phyloP scores from a whole-genome alignment of 2,888 invertebrate genomes.

The Caenorhabditis afra region DNA sequence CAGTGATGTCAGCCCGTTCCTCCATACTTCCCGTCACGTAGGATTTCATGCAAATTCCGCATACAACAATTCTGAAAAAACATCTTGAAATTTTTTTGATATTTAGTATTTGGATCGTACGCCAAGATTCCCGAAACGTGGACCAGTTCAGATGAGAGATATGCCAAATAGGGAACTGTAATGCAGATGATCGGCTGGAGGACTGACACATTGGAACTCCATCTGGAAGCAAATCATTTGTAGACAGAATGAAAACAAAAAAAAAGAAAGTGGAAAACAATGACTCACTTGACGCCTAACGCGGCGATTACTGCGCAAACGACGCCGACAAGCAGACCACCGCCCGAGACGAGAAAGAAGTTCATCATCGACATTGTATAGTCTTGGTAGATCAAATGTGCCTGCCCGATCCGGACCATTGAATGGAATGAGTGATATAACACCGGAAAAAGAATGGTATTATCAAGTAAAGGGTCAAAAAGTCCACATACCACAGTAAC shows the following conservation, averaged over 20 bases:
- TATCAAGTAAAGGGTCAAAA: neutral
- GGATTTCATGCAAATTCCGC: conserved; percentile 93
- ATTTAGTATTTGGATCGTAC: conserved; percentile 83
- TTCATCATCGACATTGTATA: conserved; percentile 68
- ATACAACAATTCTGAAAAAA: conserved; percentile 92
- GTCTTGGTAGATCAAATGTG: conserved; percentile 68
- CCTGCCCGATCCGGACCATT: conserved; percentile 72
- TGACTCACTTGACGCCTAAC: conserved; percentile 71
- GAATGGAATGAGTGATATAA: conserved; percentile 74
- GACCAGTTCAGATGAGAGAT: conserved; percentile 96
- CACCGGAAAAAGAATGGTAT: conserved; percentile 55
- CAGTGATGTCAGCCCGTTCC: conserved; percentile 72
- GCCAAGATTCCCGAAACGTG: conserved; percentile 98
- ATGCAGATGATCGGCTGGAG: conserved; percentile 98
- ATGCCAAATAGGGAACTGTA: conserved; percentile 96
- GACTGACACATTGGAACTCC: conserved; percentile 94
- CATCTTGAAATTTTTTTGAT: neutral
- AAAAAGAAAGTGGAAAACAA: conserved; percentile 13
- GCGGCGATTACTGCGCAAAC: conserved; percentile 71
- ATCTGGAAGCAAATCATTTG: conserved; percentile 82
- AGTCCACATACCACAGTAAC: conserved; percentile 88
- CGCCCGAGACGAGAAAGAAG: conserved; percentile 75
- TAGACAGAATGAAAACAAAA: no score
- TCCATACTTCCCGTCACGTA: conserved; percentile 75
- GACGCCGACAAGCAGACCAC: conserved; percentile 75